Conservation (phyloP, 2,888 invertebrate species). For the Zeuzera pyrina region DNA sequence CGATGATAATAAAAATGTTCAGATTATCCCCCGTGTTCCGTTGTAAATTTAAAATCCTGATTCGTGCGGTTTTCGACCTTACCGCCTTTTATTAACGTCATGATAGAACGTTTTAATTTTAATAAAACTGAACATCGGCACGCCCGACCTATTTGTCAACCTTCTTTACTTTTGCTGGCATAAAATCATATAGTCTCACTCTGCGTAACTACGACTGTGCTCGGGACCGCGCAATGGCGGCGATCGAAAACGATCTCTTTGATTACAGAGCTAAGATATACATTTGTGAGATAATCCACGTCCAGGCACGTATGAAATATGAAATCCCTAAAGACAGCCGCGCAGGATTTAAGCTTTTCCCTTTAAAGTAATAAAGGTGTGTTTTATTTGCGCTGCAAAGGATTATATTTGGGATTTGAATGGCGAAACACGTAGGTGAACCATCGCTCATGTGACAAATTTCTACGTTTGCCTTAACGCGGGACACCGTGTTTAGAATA, state of each 20-base stretch:
- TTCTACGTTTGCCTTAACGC: slow-evolving; percentile 72
- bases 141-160: slow-evolving; percentile 71
- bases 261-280: slow-evolving; percentile 60
- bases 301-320: slow-evolving; percentile 51
- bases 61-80: slow-evolving; percentile 50
- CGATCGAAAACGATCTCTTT: slow-evolving; percentile 56
- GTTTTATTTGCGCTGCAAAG: slow-evolving; percentile 60
- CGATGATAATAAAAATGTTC: slow-evolving; percentile 67
- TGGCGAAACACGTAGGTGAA: slow-evolving; percentile 69
- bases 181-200: slow-evolving; percentile 67
- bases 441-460: slow-evolving; percentile 74
- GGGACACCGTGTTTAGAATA: slow-evolving; percentile 68
- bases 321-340: slow-evolving; percentile 48
- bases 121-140: slow-evolving; percentile 70
- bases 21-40: slow-evolving; percentile 54
- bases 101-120: slow-evolving; percentile 67
- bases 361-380: slow-evolving; percentile 71
- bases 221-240: slow-evolving; percentile 22
- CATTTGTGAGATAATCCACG: slow-evolving; percentile 55
- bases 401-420: slow-evolving; percentile 70
- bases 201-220: slow-evolving; percentile 44
- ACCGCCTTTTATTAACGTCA: slow-evolving; percentile 59
- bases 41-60: slow-evolving; percentile 48
- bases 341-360: slow-evolving; percentile 65
- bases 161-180: slow-evolving; percentile 70